These are phyloP conservation scores for Porites lutea DNA, from an alignment of 64 coral and sea anemone species.

Conservation along the genomic window DNA sequence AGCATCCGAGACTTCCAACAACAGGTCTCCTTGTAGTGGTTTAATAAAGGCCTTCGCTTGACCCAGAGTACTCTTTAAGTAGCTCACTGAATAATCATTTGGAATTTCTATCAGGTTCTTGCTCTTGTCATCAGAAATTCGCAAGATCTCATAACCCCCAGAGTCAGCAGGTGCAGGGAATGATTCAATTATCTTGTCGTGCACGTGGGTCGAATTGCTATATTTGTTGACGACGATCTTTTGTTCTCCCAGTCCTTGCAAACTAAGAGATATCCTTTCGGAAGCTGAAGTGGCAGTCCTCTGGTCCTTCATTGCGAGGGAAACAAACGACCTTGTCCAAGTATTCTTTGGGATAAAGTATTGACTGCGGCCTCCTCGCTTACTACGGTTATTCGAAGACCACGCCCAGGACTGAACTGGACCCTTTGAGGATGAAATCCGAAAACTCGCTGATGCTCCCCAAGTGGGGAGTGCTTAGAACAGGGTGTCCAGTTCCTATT, in stretches of 20 bases:
- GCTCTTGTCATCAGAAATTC: slow-evolving; percentile 12
- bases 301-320: slow-evolving; percentile 8
- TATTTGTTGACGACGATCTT: slow-evolving; percentile 48
- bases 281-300: neutral
- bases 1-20: neutral
- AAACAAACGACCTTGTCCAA: slow-evolving; percentile 38
- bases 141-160: slow-evolving; percentile 48
- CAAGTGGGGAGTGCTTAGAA: no score
- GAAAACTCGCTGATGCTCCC: no score
- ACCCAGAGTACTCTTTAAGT: slow-evolving; percentile 12
- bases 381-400: neutral
- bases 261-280: slow-evolving; percentile 16
- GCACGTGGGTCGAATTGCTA: slow-evolving; percentile 24
- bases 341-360: slow-evolving; percentile 42
- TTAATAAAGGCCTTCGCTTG: slow-evolving; percentile 1
- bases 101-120: slow-evolving; percentile 27
- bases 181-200: slow-evolving; percentile 20
- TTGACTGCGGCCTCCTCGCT: neutral
- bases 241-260: slow-evolving; percentile 36
- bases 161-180: slow-evolving; percentile 9
- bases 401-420: neutral
- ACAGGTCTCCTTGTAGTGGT: neutral
- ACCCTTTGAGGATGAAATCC: slow-evolving; percentile 6
- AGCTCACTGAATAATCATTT: slow-evolving; percentile 9
- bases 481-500: no score